phyloP scores from a whole-genome alignment of 2,113 vertebrate genomes.

The Melospiza melodia region DNA sequence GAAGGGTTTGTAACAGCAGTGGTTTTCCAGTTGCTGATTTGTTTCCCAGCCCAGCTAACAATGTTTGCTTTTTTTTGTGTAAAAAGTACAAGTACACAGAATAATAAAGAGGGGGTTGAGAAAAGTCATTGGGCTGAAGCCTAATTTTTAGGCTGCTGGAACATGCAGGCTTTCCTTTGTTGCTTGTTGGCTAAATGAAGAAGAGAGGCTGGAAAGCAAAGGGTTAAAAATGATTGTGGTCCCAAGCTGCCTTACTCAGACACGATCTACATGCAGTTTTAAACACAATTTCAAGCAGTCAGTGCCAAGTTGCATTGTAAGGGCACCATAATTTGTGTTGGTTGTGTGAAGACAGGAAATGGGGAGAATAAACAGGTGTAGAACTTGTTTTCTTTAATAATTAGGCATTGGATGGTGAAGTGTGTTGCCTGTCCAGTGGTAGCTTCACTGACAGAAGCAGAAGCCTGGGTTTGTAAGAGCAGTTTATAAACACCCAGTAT shows the following conservation, averaged over 20 bases:
- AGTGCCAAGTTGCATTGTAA: background rate
- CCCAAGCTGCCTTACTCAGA: background rate
- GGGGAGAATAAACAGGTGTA: background rate
- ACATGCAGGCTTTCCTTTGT: too few species aligned
- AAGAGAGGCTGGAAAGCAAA: background rate
- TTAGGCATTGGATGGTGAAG: background rate
- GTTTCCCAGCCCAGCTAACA: background rate
- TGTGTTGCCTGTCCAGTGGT: background rate
- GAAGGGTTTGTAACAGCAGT: background rate
- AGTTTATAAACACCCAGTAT: background rate
- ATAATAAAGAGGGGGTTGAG: background rate
- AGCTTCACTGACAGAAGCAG: background rate
- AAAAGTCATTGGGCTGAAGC: background rate
- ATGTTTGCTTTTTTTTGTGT: background rate
- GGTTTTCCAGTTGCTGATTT: background rate
- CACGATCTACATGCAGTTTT: background rate
- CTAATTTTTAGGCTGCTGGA: background rate
- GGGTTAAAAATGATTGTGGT: background rate
- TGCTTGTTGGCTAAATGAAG: background rate
- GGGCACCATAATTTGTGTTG: background rate
- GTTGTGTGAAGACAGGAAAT: background rate
- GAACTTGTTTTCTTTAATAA: background rate
- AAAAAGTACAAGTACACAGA: background rate
- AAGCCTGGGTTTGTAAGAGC: background rate
- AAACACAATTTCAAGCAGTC: background rate